Evolutionary conservation across 2,888 invertebrate genomes (phyloP), one percentile per base, ranked within the genome.

Genomic region (Clepsis dumicolana): DNA sequence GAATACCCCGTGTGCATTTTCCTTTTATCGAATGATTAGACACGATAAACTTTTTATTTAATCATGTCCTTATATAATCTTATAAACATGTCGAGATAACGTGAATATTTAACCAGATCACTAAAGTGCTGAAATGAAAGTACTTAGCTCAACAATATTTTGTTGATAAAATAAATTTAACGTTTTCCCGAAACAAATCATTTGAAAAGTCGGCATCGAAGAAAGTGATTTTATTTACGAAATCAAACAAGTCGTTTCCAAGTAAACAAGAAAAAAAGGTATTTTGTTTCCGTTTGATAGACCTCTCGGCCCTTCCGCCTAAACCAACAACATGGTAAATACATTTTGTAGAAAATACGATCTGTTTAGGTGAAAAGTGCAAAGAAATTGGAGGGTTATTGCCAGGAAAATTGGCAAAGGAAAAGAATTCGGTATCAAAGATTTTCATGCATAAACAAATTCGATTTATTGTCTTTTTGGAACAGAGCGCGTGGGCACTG

Each of bases 251-350:
- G 35, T 24, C 24, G 16, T 25, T 59, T 25, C 25, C 16, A 1
- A 25, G 38, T 25, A 59, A 59, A 41, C 59, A 38, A 35, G 41
- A 41, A 25, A 32, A 27, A 59, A 41, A 57, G 57, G 57, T 59
- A n/a, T 41, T 59, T 59, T 41, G 16, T 38, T n/a, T 25, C 59
- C 29, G 18, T 3, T 18, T 29, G 29, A 54, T 29, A n/a, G 27
- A n/a, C 27, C 25, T 21, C 21, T 21, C 21, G 12, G 21, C 48
- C 48, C 41, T 54, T 38, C 24, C 38, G 59, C 59, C 41, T 35
- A 59, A 41, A 38, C 18, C 24, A 57, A 52, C 52, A 52, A n/a
- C n/a, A 27, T n/a, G 16, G 35, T 41, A 59, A 41, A 59, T 41
- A 38, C 25, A 18, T 59, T 41, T 38, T 24, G 35, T 24, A 41